Evolutionary conservation across 35 echinoderm and acorn worm genomes (phyloP).

Genomic region (Holothuria glaberrima): DNA sequence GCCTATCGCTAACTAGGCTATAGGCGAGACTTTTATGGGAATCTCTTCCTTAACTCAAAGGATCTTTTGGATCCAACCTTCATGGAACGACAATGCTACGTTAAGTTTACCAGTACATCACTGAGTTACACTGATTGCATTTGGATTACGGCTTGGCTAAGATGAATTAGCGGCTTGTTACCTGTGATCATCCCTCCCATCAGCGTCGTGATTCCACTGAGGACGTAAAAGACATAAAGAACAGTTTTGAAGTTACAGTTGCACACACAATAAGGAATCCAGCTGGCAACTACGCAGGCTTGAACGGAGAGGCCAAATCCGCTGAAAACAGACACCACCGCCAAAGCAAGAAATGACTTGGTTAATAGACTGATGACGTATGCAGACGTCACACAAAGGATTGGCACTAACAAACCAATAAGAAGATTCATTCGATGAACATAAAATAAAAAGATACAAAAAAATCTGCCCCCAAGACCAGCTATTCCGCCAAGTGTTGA

Average conservation of each 20-base stretch:
- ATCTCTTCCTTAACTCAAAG: no score
- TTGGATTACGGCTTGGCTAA: no score
- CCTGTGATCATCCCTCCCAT: not conserved
- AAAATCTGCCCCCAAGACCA: not conserved
- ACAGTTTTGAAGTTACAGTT: constrained; percentile 2
- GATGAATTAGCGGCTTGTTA: not conserved
- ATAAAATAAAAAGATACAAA: not conserved
- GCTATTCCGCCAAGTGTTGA: constrained; percentile 23
- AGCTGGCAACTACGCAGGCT: not conserved
- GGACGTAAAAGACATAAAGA: not conserved
- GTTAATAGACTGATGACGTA: constrained; percentile 14
- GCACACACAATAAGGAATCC: not conserved
- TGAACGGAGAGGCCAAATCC: constrained; percentile 30
- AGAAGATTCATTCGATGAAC: not conserved
- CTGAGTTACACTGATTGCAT: no score
- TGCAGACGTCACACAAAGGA: not conserved
- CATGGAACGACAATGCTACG: no score
- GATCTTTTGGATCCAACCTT: no score
- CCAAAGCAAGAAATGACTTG: not conserved
- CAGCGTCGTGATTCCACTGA: not conserved
- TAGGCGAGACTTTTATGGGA: no score
- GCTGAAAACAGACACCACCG: not conserved
- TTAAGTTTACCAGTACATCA: no score
- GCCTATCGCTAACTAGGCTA: no score
- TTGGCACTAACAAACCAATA: not conserved